Evolutionary conservation across 2,797 vertebrate species (phyloP), one percentile per base, ranked within the genome.

Genomic region (Clamator glandarius): DNA sequence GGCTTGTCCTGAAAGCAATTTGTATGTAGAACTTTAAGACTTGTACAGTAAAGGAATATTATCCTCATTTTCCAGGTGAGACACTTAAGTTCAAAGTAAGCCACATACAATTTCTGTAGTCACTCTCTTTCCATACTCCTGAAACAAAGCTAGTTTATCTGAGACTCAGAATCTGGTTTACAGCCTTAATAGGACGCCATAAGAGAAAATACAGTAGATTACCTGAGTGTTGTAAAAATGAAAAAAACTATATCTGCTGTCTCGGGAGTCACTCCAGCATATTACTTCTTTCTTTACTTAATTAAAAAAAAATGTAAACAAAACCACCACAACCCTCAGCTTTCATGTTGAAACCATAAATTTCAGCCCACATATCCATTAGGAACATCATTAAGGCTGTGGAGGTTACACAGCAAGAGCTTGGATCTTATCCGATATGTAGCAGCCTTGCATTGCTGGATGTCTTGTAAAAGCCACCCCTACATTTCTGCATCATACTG

Each of bases 281-380:
- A 62, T 54, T 70, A 24, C 87, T 90, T 81, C 9, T 63, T 77
- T 84, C 5, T 86, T 80, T 75, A 19, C 54, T 64, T 77, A 82
- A 88, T 68, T 28, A 36, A 76, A 84, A 92, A 73, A 67, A 39
- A 39, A 39, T 9, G 39, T 39, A 26, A 52, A 28, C 18, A 16
- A 42, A 84, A 11, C 0, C 25, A 57, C 33, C 19, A 54, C 54
- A 82, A 62, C 35, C 33, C 63, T 81, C n/a, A 68, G 28, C n/a
- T 74, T 23, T 92, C 39, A 31, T 50, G 58, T 35, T 77, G 62
- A 82, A 96, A 72, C 87, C 26, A 77, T 84, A 84, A 91, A 88
- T 94, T 92, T 95, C 95, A 95, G 83, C 94, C 92, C 87, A 94
- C 95, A 52, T 55, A 80, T 67, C 79, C 91, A 96, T 96, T 97